Conservation (phyloP, 2,888 invertebrate genomes). For the Drosophila barbarae region DNA sequence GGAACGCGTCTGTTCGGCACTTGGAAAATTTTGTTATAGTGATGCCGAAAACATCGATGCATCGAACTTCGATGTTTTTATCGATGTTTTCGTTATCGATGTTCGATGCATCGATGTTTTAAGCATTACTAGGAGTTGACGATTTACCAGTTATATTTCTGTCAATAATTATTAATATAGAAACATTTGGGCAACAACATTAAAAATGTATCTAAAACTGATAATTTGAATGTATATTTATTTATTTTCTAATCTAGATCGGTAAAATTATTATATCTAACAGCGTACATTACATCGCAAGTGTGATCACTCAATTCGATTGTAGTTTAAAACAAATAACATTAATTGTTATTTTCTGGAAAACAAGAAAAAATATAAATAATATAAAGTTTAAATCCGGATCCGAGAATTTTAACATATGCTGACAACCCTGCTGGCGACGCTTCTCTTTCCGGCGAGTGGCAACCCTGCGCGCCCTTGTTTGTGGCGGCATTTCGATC, state of each 20-base stretch:
- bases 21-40: conserved; percentile 12
- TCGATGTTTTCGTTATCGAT: too few relatives aligned
- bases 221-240: too few relatives aligned
- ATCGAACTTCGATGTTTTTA: too few relatives aligned
- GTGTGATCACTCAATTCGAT: neutral
- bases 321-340: neutral
- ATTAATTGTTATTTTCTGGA: neutral
- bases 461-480: conserved; percentile 10
- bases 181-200: neutral
- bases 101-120: too few relatives aligned
- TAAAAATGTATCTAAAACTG: neutral
- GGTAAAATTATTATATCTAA: neutral
- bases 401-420: too few relatives aligned
- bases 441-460: conserved; percentile 9
- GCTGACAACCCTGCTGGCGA: conserved; percentile 16
- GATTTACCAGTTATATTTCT: neutral
- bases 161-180: neutral
- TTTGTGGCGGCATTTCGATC: conserved; percentile 43
- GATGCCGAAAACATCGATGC: too few relatives aligned
- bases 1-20: conserved; percentile 29
- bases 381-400: neutral
- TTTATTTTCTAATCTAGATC: too few relatives aligned
- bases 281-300: neutral
- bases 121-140: too few relatives aligned
- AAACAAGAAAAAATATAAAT: neutral